Percentiles rank a stretch among this genome's conserved stretches.
Evolutionary conservation across 2,113 vertebrate species (phyloP).

Genomic region (Elaphurus davidianus): DNA sequence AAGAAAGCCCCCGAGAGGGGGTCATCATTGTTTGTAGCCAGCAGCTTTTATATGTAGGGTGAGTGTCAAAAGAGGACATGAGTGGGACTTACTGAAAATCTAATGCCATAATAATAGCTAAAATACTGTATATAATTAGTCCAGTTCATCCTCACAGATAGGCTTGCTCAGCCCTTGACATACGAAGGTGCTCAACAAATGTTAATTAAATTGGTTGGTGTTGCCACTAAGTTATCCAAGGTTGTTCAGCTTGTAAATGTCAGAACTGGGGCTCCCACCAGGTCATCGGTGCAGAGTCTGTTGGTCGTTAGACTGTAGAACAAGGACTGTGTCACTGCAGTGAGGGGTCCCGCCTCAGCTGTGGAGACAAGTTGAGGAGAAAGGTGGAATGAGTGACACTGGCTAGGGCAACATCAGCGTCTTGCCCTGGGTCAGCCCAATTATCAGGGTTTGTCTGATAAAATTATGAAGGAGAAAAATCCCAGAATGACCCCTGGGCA

Average conservation of each 20-base stretch:
- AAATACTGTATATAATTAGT: conserved; percentile 37
- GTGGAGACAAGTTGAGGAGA: neutral
- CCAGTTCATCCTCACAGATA: neutral
- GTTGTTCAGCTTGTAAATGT: conserved; percentile 21
- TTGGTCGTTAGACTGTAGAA: conserved; percentile 4
- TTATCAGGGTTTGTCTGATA: conserved; percentile 66
- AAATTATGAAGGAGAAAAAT: conserved; percentile 35
- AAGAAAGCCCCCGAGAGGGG: neutral
- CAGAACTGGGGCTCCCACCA: neutral
- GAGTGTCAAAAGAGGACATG: neutral
- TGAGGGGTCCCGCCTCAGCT: neutral
- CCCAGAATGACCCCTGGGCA: neutral
- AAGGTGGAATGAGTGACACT: neutral
- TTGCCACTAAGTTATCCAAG: neutral
- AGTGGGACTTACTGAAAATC: neutral
- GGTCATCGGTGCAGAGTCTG: neutral
- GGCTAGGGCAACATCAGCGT: neutral
- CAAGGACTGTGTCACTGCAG: neutral
- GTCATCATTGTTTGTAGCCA: neutral
- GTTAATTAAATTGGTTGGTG: conserved; percentile 63
- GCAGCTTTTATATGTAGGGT: neutral
- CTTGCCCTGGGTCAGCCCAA: conserved; percentile 39
- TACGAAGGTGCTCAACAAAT: conserved; percentile 28
- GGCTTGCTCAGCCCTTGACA: conserved; percentile 26
- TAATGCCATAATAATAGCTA: neutral